Evolutionary conservation across 2,888 invertebrate genomes (phyloP).

Genomic region (Pseudococcus longispinus): DNA sequence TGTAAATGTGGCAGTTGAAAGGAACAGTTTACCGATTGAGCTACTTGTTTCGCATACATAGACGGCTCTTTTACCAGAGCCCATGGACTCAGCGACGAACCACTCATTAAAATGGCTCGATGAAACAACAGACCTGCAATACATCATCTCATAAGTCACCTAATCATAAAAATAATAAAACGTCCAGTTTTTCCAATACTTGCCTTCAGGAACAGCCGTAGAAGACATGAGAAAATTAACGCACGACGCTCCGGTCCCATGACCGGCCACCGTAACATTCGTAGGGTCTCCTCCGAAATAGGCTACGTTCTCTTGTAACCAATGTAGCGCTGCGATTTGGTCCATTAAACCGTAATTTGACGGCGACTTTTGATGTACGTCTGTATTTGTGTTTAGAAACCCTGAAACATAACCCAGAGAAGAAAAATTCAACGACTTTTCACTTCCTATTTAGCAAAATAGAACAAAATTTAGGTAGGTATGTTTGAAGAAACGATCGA

Average conservation of each 20-base stretch:
- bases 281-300: conserved; percentile 93
- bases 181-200: neutral
- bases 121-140: conserved; percentile 82
- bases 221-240: conserved; percentile 89
- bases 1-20: conserved; percentile 65
- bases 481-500: neutral
- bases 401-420: conserved; percentile 67
- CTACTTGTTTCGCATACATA: conserved; percentile 80
- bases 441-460: neutral
- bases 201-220: conserved; percentile 60
- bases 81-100: conserved; percentile 89
- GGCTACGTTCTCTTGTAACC: conserved; percentile 94
- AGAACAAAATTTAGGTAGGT: no score
- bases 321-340: conserved; percentile 69
- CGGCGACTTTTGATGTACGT: conserved; percentile 82
- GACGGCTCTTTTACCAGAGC: conserved; percentile 79
- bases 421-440: conserved; percentile 19
- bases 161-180: neutral
- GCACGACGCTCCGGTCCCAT: conserved; percentile 81
- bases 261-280: conserved; percentile 92
- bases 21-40: conserved; percentile 84
- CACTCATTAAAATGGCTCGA: conserved; percentile 88
- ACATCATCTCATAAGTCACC: neutral
- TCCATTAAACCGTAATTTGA: conserved; percentile 98
- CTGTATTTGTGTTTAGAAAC: conserved; percentile 87